Percentiles rank a stretch among this genome's conserved stretches.
Evolutionary conservation across 2,888 invertebrate species (phyloP).

Genomic region (Petrophora chlorosata): DNA sequence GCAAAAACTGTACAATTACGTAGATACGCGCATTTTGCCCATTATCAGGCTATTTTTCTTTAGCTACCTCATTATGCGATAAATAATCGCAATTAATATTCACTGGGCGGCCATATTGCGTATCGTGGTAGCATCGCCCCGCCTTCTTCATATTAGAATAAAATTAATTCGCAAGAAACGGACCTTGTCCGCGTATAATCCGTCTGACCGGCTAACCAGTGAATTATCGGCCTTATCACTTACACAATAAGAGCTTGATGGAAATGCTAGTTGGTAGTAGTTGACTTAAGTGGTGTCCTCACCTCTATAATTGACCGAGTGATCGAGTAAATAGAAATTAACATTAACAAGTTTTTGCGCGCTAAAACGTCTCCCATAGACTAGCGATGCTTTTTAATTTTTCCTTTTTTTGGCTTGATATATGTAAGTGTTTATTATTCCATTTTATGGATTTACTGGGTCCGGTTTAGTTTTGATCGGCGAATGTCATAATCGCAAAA

Average conservation of each 20-base stretch:
- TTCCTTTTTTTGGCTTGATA: too few relatives aligned
- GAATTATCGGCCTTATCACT: slow-evolving; percentile 40
- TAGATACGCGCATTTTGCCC: slow-evolving; percentile 35
- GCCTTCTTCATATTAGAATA: slow-evolving; percentile 62
- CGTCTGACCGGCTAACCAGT: slow-evolving; percentile 21
- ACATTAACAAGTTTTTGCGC: slow-evolving; percentile 6
- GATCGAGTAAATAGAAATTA: slow-evolving; percentile 3
- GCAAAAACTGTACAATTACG: slow-evolving; percentile 26
- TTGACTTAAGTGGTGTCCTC: slow-evolving; percentile 1
- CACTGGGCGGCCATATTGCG: slow-evolving; percentile 60
- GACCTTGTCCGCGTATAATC: slow-evolving; percentile 37
- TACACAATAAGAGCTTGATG: slow-evolving; percentile 7
- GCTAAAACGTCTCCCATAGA: slow-evolving; percentile 5
- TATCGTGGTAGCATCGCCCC: slow-evolving; percentile 66
- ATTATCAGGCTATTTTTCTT: slow-evolving; percentile 41
- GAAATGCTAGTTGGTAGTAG: slow-evolving; percentile 5
- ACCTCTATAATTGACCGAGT: background rate
- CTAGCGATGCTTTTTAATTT: too few relatives aligned
- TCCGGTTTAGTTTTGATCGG: slow-evolving; percentile 34
- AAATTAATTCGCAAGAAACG: slow-evolving; percentile 52
- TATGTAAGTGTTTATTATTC: too few relatives aligned
- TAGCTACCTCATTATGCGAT: slow-evolving; percentile 53
- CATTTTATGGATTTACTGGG: slow-evolving; percentile 34
- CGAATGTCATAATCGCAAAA: slow-evolving; percentile 49
- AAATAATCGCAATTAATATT: slow-evolving; percentile 67